phyloP scores from a whole-genome alignment of 2,888 invertebrate species.

The Pantelozetes paolii region DNA sequence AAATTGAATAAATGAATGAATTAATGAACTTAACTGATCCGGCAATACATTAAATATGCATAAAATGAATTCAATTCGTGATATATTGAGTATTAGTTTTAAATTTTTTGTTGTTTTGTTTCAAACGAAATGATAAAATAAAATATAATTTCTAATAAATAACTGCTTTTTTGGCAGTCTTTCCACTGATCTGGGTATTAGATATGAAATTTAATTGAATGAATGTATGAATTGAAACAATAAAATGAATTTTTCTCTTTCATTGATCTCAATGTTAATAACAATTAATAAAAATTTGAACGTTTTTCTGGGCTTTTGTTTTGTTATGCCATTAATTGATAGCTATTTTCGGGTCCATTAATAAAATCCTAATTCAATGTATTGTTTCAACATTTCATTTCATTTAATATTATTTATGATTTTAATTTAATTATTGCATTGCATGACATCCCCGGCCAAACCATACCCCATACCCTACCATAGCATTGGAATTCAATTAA shows the following conservation, averaged over 20 bases:
- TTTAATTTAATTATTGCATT: constrained; percentile 2
- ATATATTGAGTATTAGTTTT: not conserved
- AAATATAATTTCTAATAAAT: no score
- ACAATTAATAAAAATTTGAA: not conserved
- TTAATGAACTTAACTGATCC: constrained; percentile 1
- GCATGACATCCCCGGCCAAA: not conserved
- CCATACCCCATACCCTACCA: no score
- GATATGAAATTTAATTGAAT: no score
- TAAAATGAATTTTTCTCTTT: not conserved
- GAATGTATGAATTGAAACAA: not conserved
- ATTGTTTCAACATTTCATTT: not conserved
- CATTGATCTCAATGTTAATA: not conserved
- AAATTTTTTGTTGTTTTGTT: no score
- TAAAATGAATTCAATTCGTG: not conserved
- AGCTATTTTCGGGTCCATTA: not conserved
- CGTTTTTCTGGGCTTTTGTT: no score
- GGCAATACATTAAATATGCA: not conserved
- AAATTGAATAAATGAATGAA: not conserved
- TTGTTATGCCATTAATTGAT: no score
- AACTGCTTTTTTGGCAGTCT: not conserved
- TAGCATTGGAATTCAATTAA: no score
- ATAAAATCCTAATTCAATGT: not conserved
- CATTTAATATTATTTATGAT: not conserved
- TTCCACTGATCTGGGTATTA: no score
- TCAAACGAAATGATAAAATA: no score